These are phyloP conservation scores for Cryptophagus acutangulus DNA, from an alignment of 2,888 invertebrate species.

Conservation along the genomic window DNA sequence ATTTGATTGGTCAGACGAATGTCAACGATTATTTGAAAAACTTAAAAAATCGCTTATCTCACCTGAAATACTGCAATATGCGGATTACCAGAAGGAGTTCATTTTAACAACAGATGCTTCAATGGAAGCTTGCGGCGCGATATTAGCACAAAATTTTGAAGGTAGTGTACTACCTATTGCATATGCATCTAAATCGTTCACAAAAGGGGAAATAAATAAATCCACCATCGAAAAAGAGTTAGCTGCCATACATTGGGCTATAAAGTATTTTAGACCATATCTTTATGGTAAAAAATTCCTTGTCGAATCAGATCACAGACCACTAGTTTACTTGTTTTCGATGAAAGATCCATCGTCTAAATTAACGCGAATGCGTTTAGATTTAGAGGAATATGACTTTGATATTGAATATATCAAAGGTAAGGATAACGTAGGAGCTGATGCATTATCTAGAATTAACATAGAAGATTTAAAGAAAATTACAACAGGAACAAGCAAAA, in stretches of 20 bases:
- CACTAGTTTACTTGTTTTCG: slow-evolving; percentile 18
- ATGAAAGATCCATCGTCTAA: slow-evolving; percentile 20
- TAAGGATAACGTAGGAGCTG: slow-evolving; percentile 12
- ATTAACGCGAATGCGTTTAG: slow-evolving; percentile 18
- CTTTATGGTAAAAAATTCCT: slow-evolving; percentile 14
- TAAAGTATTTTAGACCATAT: slow-evolving; percentile 14
- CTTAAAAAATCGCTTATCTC: slow-evolving; percentile 12
- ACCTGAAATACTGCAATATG: slow-evolving; percentile 17
- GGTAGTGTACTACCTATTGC: slow-evolving; percentile 16
- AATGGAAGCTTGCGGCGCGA: slow-evolving; percentile 16
- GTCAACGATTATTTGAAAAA: slow-evolving; percentile 12
- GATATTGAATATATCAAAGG: slow-evolving; percentile 7
- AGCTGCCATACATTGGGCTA: slow-evolving; percentile 8
- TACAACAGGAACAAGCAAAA: background rate
- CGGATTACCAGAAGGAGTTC: slow-evolving; percentile 16
- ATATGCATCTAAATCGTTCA: slow-evolving; percentile 18
- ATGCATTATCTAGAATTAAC: slow-evolving; percentile 10
- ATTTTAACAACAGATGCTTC: slow-evolving; percentile 17
- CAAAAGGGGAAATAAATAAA: slow-evolving; percentile 11
- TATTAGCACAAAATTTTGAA: too few species aligned
- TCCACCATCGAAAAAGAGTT: slow-evolving; percentile 15
- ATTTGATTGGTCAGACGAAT: slow-evolving; percentile 14
- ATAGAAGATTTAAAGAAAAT: background rate
- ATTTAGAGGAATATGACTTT: slow-evolving; percentile 17
- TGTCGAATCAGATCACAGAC: slow-evolving; percentile 19